A percentile compares a stretch with the other conserved stretches of the same genome.
Conservation (phyloP, 2,888 invertebrate genomes). For the Dynastes tityus region DNA sequence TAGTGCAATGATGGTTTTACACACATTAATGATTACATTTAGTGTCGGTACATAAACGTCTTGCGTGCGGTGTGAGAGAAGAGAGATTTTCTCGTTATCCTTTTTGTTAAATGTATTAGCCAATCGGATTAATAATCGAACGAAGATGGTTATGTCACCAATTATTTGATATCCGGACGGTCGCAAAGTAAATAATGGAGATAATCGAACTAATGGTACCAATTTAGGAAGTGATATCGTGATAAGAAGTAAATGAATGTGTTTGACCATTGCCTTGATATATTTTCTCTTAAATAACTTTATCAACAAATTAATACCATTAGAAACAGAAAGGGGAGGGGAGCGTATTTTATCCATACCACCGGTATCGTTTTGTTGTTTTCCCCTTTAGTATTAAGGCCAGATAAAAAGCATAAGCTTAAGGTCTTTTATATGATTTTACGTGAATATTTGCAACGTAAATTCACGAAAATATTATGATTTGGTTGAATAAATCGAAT, state of each 20-base stretch:
- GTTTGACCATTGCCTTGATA: too few relatives aligned
- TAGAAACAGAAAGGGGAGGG: too few relatives aligned
- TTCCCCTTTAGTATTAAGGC: not conserved
- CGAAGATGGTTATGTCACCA: constrained; percentile 34
- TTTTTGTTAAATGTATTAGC: constrained; percentile 37
- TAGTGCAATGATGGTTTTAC: constrained; percentile 53
- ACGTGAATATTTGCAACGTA: too few relatives aligned
- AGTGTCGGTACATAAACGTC: not conserved
- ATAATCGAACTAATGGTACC: constrained; percentile 1
- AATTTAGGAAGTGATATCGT: not conserved
- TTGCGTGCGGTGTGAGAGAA: constrained; percentile 35
- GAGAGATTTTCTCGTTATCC: constrained; percentile 60
- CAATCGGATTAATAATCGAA: constrained; percentile 38
- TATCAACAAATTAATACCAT: too few relatives aligned
- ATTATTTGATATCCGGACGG: not conserved
- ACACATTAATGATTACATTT: constrained; percentile 28
- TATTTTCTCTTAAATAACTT: too few relatives aligned
- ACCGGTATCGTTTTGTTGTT: not conserved
- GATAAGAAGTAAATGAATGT: too few relatives aligned
- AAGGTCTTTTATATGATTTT: not conserved
- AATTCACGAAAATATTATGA: too few relatives aligned
- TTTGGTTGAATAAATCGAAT: too few relatives aligned
- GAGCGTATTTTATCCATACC: too few relatives aligned
- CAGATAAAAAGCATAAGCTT: not conserved
- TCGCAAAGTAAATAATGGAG: not conserved